Base-by-base conservation (phyloP, 1,140 invertebrate genomes). In the Drosophila bipectinata region DNA sequence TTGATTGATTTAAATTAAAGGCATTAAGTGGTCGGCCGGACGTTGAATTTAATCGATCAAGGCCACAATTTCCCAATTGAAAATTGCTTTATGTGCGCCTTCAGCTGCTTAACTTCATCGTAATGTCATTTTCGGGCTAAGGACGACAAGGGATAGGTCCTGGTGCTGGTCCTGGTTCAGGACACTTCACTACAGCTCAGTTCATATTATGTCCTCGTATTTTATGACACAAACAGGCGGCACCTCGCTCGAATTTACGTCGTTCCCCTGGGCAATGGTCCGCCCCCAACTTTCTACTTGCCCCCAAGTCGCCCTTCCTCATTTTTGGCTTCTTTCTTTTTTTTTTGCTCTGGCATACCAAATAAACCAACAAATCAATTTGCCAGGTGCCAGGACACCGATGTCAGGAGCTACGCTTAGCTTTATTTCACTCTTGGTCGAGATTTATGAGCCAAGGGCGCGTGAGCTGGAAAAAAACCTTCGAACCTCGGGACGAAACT, bases 1-100 rank as follows among this genome's bases (percentile, higher is more conserved):
- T 87, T 87, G 83, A 87, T 88, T 88, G 83, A 88, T 88, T 88
- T 89, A 88, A 88, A 88, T 88, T 88, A 88, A 88, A 88, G 83
- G 54, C 76, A 79, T 88, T 88, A 88, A 79, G 79, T 71, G 73
- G 56, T 60, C 48, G 69, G 82, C 77, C 66, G 68, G 59, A 55
- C 73, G 49, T 79, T 63, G 78, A 79, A 79, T 88, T 79, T 81
- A 83, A 88, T 88, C 83, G 76, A 88, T 87, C 83, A 79, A 76
- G 72, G 53, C 51, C 47, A 52, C 48, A 58, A 49, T 39, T 71
- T 71, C 66, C 44, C 83, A 88, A 88, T 88, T 83, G 83, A 83
- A 88, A 88, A 88, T 88, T 88, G 76, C 79, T 83, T 88, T 87
- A 87, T 87, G 79, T 60, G 37, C 63, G 56, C 57, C 80, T 76